These are phyloP conservation scores for Cherax quadricarinatus DNA, from an alignment of 1,140 invertebrate species.

Conservation along the genomic window DNA sequence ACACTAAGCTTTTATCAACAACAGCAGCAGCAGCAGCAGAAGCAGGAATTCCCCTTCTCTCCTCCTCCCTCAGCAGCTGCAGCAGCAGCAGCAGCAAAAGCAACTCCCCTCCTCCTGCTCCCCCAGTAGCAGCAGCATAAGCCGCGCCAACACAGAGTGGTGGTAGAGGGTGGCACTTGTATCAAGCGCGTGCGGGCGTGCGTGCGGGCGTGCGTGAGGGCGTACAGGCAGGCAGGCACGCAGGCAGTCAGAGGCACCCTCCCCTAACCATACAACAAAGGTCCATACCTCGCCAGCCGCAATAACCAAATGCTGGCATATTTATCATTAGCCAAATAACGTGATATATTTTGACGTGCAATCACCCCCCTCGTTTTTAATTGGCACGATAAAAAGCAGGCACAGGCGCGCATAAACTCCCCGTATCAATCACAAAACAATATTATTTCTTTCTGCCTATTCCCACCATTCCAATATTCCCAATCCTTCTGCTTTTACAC, in stretches of 20 bases:
- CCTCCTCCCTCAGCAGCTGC: too few species aligned
- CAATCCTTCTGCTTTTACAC: constrained; percentile 71
- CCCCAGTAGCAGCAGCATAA: constrained; percentile 30
- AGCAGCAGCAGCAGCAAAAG: neutral
- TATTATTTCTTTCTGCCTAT: constrained; percentile 69
- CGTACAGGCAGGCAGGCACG: neutral
- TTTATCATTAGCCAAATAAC: constrained; percentile 49
- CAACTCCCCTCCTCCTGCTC: neutral
- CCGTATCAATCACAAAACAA: constrained; percentile 56
- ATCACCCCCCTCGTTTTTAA: constrained; percentile 30
- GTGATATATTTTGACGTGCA: constrained; percentile 47
- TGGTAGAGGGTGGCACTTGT: constrained; percentile 47
- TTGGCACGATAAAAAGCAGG: constrained; percentile 2
- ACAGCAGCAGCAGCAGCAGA: neutral
- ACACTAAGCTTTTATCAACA: constrained; percentile 18
- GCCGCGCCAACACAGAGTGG: constrained; percentile 52
- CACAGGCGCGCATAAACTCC: constrained; percentile 5
- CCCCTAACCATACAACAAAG: constrained; percentile 1
- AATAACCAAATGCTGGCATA: constrained; percentile 39
- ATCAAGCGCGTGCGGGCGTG: neutral
- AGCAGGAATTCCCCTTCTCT: too few species aligned
- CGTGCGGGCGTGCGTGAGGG: neutral
- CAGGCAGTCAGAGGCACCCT: neutral
- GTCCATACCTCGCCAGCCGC: constrained; percentile 39
- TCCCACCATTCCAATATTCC: constrained; percentile 71